These are phyloP conservation scores for Pavo muticus DNA, from an alignment of 2,113 vertebrate genomes.

Conservation along the genomic window DNA sequence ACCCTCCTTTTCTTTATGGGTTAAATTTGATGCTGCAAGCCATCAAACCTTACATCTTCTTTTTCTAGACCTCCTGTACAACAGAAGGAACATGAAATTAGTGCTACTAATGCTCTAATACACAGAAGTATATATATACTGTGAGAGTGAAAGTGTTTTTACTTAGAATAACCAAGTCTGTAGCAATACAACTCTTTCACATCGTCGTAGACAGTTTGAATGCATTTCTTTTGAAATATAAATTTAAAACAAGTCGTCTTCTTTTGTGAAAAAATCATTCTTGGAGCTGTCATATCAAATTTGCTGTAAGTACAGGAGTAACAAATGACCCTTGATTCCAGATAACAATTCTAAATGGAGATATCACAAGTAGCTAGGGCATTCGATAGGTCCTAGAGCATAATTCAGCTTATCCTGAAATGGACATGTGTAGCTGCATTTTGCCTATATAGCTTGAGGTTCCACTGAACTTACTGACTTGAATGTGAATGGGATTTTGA, in stretches of 20 bases:
- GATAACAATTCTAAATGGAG: neutral
- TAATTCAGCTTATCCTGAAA: neutral
- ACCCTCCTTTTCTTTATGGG: neutral
- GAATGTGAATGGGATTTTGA: neutral
- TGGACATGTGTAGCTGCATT: neutral
- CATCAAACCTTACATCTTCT: neutral
- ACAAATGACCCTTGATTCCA: neutral
- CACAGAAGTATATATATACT: neutral
- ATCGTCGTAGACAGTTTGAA: neutral
- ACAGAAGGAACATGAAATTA: neutral
- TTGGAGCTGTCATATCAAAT: neutral
- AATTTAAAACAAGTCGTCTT: neutral
- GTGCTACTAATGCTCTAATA: neutral
- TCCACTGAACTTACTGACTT: neutral
- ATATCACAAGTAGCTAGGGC: neutral
- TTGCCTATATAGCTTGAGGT: neutral
- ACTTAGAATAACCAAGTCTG: neutral
- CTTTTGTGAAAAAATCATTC: neutral
- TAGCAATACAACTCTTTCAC: neutral
- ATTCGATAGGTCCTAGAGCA: rapidly evolving
- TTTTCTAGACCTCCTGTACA: neutral
- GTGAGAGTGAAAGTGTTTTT: neutral
- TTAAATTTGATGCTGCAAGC: neutral
- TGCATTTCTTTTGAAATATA: neutral
- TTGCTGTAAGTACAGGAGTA: neutral